Conservation (phyloP, 2,113 vertebrate genomes). For the Sinosuthora webbiana region DNA sequence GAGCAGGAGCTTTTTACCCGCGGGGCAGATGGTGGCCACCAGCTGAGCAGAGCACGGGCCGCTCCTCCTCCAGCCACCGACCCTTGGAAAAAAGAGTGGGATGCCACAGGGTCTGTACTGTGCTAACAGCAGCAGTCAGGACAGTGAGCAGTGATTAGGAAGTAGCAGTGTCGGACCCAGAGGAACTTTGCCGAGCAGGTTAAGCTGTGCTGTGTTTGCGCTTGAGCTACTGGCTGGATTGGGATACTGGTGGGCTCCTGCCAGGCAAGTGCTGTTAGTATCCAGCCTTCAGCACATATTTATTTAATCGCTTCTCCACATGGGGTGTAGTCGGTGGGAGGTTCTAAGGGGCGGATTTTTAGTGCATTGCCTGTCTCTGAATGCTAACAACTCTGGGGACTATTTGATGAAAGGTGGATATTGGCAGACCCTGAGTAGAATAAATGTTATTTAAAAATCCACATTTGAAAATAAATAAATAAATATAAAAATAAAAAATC, state of each 20-base stretch:
- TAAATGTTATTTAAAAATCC: not conserved
- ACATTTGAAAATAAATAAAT: not conserved
- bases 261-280: not conserved
- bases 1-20: not conserved
- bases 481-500: not conserved
- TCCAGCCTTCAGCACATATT: not conserved
- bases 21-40: not conserved
- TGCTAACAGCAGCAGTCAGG: not conserved
- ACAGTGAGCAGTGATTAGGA: not conserved
- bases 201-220: not conserved
- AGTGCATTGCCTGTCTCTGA: not conserved
- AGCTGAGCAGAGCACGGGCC: not conserved
- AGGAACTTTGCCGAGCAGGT: not conserved
- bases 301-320: not conserved
- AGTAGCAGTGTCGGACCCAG: not conserved
- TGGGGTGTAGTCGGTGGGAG: not conserved
- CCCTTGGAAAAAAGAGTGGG: not conserved
- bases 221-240: not conserved
- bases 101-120: fast-evolving
- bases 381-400: not conserved
- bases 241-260: not conserved
- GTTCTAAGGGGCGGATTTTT: not conserved
- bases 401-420: not conserved
- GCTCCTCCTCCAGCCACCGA: not conserved
- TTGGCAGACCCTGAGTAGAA: not conserved